phyloP scores from a whole-genome alignment of 2,797 vertebrate genomes.

The Neoniphon sammara region DNA sequence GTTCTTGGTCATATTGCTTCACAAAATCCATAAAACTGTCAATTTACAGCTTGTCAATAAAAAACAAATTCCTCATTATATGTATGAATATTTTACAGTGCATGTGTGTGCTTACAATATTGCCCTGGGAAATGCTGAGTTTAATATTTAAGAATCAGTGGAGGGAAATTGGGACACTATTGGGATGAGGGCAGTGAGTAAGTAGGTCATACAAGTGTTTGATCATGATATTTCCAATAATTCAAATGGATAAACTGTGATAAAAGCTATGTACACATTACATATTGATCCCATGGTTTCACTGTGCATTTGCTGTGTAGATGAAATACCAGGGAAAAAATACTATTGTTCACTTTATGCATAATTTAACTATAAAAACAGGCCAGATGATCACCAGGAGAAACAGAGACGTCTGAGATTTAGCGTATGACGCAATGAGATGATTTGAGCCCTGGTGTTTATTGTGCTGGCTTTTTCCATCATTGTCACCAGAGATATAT shows the following conservation, averaged over 20 bases:
- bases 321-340: conserved; percentile 18
- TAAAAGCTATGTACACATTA: conserved; percentile 11
- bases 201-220: not conserved
- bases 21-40: too few species aligned
- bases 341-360: conserved; percentile 16
- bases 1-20: too few species aligned
- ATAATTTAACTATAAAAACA: conserved; percentile 31
- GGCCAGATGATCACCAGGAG: conserved; percentile 27
- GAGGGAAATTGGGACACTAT: not conserved
- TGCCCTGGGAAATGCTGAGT: not conserved
- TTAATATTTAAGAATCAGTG: not conserved
- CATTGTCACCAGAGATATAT: conserved; percentile 61
- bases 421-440: conserved; percentile 26
- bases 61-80: too few species aligned
- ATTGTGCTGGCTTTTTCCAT: conserved; percentile 46
- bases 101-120: not conserved
- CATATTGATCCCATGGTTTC: conserved; percentile 13
- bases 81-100: too few species aligned
- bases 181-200: not conserved
- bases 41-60: too few species aligned
- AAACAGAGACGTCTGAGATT: conserved; percentile 26
- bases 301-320: not conserved
- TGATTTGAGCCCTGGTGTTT: conserved; percentile 43
- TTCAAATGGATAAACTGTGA: not conserved
- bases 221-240: not conserved